These are phyloP conservation scores for Phenganax subtilis DNA, from an alignment of 92 coral and sea anemone species.

Conservation along the genomic window DNA sequence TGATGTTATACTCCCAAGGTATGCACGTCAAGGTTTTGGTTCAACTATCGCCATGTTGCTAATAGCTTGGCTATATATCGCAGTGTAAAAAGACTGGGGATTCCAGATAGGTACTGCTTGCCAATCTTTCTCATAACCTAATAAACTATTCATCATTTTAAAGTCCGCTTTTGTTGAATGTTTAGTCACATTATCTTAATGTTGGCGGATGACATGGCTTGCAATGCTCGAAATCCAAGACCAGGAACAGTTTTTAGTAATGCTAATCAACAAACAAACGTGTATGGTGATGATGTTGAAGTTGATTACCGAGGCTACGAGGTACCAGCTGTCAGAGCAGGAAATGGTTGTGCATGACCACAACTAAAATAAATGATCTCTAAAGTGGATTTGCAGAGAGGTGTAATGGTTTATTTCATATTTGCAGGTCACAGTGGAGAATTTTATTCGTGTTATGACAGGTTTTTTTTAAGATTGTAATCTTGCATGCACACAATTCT, in stretches of 20 bases:
- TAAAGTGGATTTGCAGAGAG: not conserved
- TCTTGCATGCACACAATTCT: conserved; percentile 4
- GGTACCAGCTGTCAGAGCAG: conserved; percentile 37
- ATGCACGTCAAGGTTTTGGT: conserved; percentile 96
- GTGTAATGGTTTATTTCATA: not conserved
- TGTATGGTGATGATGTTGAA: conserved; percentile 97
- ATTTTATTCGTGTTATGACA: conserved; percentile 76
- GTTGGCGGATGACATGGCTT: conserved; percentile 99
- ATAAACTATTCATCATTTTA: not conserved
- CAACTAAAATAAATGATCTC: not conserved
- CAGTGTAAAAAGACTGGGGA: conserved; percentile 91
- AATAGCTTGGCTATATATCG: conserved; percentile 89
- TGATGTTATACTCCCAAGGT: conserved; percentile 51
- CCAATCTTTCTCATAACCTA: not conserved
- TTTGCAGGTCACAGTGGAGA: conserved; percentile 81
- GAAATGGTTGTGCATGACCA: not conserved
- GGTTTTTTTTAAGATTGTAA: conserved; percentile 43
- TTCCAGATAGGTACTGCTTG: conserved; percentile 79
- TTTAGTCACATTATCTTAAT: conserved; percentile 86
- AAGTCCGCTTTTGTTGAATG: not conserved
- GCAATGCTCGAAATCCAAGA: conserved; percentile 92
- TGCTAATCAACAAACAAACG: conserved; percentile 90
- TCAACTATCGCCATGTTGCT: conserved; percentile 98
- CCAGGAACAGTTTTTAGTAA: conserved; percentile 95
- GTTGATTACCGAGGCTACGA: conserved; percentile 98